Evolutionary conservation across 2,888 invertebrate species (phyloP).

Genomic region (Euplexia lucipara): DNA sequence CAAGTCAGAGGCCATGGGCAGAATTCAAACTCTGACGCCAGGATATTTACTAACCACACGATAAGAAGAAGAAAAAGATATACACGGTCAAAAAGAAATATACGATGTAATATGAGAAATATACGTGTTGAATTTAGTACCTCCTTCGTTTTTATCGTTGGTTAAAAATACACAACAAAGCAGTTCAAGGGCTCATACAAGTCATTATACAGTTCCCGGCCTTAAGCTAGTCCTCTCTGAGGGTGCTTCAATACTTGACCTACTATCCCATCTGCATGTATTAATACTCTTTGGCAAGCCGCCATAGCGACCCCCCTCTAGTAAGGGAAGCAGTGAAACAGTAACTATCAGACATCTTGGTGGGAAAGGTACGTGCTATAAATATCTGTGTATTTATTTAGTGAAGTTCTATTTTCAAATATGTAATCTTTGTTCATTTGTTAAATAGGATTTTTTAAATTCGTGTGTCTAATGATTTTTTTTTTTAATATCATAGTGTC

Average conservation of each 20-base stretch:
- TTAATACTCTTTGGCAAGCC: slow-evolving; percentile 42
- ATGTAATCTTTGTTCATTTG: not conserved
- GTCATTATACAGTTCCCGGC: not conserved
- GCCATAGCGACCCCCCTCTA: slow-evolving; percentile 50
- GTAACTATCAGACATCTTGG: slow-evolving; percentile 39
- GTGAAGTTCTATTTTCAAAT: slow-evolving; percentile 22
- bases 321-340: slow-evolving; percentile 46
- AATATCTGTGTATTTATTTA: not conserved
- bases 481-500: too few species aligned
- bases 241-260: not conserved
- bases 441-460: not conserved
- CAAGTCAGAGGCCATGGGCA: too few species aligned
- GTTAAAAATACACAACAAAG: too few species aligned
- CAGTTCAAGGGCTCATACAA: too few species aligned
- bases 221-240: slow-evolving; percentile 30
- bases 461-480: not conserved
- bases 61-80: too few species aligned
- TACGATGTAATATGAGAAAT: too few species aligned
- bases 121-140: too few species aligned
- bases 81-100: too few species aligned
- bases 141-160: too few species aligned
- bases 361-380: slow-evolving; percentile 44
- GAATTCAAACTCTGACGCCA: too few species aligned
- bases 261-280: slow-evolving; percentile 19
- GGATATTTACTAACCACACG: too few species aligned